These are phyloP conservation scores for Ypsolopha scabrella DNA, from an alignment of 2,888 invertebrate genomes.

Conservation along the genomic window DNA sequence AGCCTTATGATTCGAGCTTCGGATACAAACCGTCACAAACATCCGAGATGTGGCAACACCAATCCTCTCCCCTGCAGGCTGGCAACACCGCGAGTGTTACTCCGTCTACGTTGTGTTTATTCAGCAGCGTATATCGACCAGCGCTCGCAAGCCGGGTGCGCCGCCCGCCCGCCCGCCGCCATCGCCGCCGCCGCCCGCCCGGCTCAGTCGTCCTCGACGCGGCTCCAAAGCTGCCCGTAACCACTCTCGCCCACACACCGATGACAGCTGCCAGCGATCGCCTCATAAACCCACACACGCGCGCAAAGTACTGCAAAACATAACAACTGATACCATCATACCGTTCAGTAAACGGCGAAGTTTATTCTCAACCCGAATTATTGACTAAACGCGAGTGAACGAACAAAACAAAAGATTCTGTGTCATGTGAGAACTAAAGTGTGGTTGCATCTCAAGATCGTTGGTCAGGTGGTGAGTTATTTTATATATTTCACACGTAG, in stretches of 20 bases:
- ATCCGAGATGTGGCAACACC: conserved; percentile 33
- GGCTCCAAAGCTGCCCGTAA: conserved; percentile 24
- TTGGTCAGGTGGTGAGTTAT: conserved; percentile 45
- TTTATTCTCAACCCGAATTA: no score
- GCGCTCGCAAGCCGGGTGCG: conserved; percentile 35
- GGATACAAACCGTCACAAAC: conserved; percentile 33
- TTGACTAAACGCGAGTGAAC: conserved; percentile 14
- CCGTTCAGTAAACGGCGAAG: no score
- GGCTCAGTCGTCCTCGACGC: conserved; percentile 38
- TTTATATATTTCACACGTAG: neutral
- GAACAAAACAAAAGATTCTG: conserved; percentile 24
- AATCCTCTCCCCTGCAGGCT: conserved; percentile 17
- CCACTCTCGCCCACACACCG: conserved; percentile 32
- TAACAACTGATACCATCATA: neutral
- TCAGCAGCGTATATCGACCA: conserved; percentile 67
- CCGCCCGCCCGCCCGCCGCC: conserved; percentile 16
- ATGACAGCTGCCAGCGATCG: conserved; percentile 42
- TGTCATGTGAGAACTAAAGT: conserved; percentile 41
- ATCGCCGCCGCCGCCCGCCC: conserved; percentile 27
- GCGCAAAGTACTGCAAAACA: conserved; percentile 1
- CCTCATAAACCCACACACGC: conserved; percentile 3
- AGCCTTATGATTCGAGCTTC: conserved; percentile 4
- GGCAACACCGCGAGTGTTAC: conserved; percentile 43
- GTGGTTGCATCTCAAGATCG: conserved; percentile 39
- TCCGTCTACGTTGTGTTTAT: conserved; percentile 62